phyloP scores from a whole-genome alignment of 2,888 invertebrate species.

The Malthinus seriepunctatus region DNA sequence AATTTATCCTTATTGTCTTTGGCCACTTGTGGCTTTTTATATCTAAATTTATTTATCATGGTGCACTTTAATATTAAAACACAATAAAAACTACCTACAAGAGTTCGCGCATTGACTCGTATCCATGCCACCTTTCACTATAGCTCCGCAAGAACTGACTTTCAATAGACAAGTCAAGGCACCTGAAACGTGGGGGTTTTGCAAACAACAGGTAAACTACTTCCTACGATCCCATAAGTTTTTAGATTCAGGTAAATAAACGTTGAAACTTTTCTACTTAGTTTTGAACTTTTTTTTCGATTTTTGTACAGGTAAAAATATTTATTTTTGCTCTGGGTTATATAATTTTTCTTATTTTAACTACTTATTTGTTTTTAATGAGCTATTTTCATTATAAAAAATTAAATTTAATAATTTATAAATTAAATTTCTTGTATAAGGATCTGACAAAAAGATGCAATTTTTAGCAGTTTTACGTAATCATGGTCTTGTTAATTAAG shows the following conservation, averaged over 20 bases:
- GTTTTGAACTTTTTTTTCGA: neutral
- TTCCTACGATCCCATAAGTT: conserved; percentile 17
- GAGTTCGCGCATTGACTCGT: conserved; percentile 14
- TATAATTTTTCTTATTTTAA: too few species aligned
- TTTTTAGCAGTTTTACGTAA: too few species aligned
- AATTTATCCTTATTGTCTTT: conserved; percentile 31
- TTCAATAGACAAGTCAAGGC: conserved; percentile 32
- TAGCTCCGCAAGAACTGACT: conserved; percentile 35
- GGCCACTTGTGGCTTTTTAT: conserved; percentile 47
- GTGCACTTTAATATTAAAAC: conserved; percentile 17
- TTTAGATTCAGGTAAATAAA: conserved; percentile 9
- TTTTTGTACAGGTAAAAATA: neutral
- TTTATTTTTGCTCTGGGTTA: too few species aligned
- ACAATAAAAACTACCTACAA: conserved; percentile 16
- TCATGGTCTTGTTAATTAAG: too few species aligned
- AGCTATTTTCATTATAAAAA: too few species aligned
- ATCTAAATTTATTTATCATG: conserved; percentile 53
- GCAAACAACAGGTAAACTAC: conserved; percentile 37
- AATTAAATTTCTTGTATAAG: too few species aligned
- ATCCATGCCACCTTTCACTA: conserved; percentile 35
- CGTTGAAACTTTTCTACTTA: neutral
- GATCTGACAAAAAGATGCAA: too few species aligned
- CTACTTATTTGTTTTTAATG: too few species aligned
- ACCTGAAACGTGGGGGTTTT: conserved; percentile 35
- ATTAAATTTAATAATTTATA: too few species aligned